Conservation (phyloP, 2,888 invertebrate genomes). For the Orthonevra nobilis region DNA sequence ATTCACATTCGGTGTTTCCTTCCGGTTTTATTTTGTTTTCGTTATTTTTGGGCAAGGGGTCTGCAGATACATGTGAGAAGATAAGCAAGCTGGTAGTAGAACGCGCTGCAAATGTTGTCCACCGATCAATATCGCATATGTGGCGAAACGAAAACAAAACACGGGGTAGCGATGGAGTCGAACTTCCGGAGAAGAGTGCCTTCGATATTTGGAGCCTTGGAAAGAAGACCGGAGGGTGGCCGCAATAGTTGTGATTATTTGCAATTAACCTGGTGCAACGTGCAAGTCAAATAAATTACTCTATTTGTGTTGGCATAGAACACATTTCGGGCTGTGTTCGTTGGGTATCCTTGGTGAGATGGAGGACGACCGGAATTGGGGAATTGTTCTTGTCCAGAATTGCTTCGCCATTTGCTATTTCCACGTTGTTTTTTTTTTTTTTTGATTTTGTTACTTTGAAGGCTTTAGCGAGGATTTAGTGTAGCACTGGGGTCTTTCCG, state of each 20-base stretch:
- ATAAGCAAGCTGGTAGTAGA: constrained; percentile 50
- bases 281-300: constrained; percentile 74
- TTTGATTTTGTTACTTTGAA: constrained; percentile 5
- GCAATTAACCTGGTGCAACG: constrained; percentile 68
- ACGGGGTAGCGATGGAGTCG: too few species aligned
- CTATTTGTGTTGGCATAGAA: constrained; percentile 70
- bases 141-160: constrained; percentile 21
- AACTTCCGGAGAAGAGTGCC: background rate
- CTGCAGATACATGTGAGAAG: constrained; percentile 45
- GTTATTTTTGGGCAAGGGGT: constrained; percentile 19
- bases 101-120: constrained; percentile 19
- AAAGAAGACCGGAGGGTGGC: too few species aligned
- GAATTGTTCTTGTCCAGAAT: constrained; percentile 68
- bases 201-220: too few species aligned
- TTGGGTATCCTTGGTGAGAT: constrained; percentile 20
- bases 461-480: background rate
- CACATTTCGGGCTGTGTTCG: constrained; percentile 1
- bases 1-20: constrained; percentile 70
- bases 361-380: constrained; percentile 67
- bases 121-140: constrained; percentile 57
- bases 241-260: constrained; percentile 69
- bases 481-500: background rate
- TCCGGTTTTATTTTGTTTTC: constrained; percentile 40
- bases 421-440: constrained; percentile 24
- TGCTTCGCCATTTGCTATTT: constrained; percentile 67